Conservation (phyloP, 2,888 invertebrate genomes). For the Lithophane ornitopus region DNA sequence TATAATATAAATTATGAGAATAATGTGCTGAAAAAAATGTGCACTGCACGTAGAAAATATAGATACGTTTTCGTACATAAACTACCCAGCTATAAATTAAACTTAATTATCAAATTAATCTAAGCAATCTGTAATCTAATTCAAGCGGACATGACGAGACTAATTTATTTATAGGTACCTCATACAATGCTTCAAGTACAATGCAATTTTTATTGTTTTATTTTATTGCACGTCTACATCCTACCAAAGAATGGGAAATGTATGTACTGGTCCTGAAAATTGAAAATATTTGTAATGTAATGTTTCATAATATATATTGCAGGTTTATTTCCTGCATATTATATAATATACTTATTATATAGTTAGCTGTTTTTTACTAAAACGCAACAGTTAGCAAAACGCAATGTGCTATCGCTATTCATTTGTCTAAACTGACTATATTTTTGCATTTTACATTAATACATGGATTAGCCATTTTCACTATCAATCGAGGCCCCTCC, state of each 20-base stretch:
- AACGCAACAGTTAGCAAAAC: neutral
- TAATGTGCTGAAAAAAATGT: neutral
- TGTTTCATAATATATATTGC: neutral
- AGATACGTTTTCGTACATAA: neutral
- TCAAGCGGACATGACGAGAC: slow-evolving; percentile 14
- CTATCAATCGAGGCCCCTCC: too few relatives aligned
- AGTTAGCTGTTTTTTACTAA: neutral
- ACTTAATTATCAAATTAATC: slow-evolving; percentile 16
- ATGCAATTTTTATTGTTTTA: slow-evolving; percentile 12
- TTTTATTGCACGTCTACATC: neutral
- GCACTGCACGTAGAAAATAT: neutral
- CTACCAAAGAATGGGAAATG: neutral
- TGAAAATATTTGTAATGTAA: neutral
- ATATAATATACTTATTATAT: neutral
- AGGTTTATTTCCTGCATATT: neutral
- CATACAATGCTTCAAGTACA: slow-evolving; percentile 10
- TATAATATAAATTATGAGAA: neutral
- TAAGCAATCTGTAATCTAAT: slow-evolving; percentile 22
- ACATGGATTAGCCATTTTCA: too few relatives aligned
- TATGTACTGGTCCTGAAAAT: neutral
- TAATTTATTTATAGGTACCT: slow-evolving; percentile 2
- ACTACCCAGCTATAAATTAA: neutral
- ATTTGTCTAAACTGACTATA: too few relatives aligned
- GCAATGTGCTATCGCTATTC: neutral
- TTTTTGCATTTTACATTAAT: neutral